Conservation (phyloP, 1,140 invertebrate genomes). For the Periplaneta americana region DNA sequence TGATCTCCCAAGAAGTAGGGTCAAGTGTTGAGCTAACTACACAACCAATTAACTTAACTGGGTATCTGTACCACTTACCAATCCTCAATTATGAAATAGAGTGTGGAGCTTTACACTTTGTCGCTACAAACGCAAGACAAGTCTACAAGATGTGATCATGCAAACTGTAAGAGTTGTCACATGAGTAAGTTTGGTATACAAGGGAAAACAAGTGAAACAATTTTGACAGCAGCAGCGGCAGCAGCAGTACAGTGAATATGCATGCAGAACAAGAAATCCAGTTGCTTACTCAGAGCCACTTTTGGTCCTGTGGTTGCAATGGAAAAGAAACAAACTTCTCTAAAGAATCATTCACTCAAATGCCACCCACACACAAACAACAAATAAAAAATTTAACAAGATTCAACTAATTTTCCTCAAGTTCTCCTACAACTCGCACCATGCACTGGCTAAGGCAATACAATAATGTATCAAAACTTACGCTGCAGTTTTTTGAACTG, state of each 20-base stretch:
- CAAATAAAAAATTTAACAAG: not conserved
- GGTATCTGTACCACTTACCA: not conserved
- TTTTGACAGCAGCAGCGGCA: not conserved
- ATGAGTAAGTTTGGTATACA: not conserved
- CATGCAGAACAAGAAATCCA: not conserved
- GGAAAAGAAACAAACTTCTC: slow-evolving; percentile 14
- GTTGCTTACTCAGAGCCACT: slow-evolving; percentile 9
- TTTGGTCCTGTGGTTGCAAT: slow-evolving; percentile 10
- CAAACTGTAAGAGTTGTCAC: not conserved
- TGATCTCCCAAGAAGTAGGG: too few species aligned
- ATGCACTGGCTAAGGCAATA: not conserved
- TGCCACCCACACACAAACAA: not conserved
- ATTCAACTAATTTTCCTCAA: not conserved
- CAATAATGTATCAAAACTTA: slow-evolving; percentile 29
- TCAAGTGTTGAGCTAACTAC: too few species aligned
- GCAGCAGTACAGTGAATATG: not conserved
- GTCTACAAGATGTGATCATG: not conserved
- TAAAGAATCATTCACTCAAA: not conserved
- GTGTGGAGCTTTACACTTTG: not conserved
- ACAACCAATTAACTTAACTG: not conserved
- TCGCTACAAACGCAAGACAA: not conserved
- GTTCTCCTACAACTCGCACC: not conserved
- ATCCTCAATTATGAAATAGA: not conserved
- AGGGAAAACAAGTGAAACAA: not conserved
- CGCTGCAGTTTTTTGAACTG: slow-evolving; percentile 83